Percentiles rank a stretch among this genome's conserved stretches.
Conservation (phyloP, 2,888 invertebrate species). For the Amaurobius ferox region DNA sequence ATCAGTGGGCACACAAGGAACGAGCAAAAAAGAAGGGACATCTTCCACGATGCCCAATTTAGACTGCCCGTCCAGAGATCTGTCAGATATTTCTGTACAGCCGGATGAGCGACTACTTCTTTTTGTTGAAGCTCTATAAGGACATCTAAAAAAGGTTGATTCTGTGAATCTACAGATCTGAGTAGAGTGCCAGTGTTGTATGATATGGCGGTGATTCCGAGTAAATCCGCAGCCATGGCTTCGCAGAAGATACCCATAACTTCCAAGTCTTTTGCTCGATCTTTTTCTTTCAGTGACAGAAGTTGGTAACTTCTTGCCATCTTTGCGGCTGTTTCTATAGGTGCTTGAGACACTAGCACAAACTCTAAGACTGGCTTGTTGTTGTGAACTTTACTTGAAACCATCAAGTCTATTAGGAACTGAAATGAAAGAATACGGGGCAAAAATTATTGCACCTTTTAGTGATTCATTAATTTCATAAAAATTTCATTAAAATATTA, state of each 20-base stretch:
- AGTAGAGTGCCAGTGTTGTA: conserved; percentile 96
- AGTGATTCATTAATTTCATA: no score
- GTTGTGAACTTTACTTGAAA: conserved; percentile 86
- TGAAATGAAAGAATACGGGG: conserved; percentile 77
- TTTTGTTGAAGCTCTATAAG: conserved; percentile 99
- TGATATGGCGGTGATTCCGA: conserved; percentile 94
- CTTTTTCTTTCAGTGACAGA: conserved; percentile 90
- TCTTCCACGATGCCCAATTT: conserved; percentile 97
- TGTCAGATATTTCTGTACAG: conserved; percentile 86
- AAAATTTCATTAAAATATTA: no score
- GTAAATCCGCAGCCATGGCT: conserved; percentile 96
- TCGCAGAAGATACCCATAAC: conserved; percentile 98
- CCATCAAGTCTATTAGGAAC: conserved; percentile 99
- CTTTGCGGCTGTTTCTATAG: conserved; percentile 98
- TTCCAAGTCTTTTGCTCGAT: conserved; percentile 96
- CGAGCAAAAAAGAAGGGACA: conserved; percentile 92
- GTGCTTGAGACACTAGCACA: conserved; percentile 98
- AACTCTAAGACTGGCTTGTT: conserved; percentile 98
- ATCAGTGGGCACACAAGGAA: conserved; percentile 96
- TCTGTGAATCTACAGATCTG: conserved; percentile 94
- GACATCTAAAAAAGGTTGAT: conserved; percentile 96
- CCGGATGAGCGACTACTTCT: conserved; percentile 95
- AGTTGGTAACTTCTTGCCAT: conserved; percentile 86
- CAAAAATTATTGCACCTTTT: no score
- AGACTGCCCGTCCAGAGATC: conserved; percentile 98